These are phyloP conservation scores for Esperia sulphurella DNA, from an alignment of 2,888 invertebrate genomes.

Conservation along the genomic window DNA sequence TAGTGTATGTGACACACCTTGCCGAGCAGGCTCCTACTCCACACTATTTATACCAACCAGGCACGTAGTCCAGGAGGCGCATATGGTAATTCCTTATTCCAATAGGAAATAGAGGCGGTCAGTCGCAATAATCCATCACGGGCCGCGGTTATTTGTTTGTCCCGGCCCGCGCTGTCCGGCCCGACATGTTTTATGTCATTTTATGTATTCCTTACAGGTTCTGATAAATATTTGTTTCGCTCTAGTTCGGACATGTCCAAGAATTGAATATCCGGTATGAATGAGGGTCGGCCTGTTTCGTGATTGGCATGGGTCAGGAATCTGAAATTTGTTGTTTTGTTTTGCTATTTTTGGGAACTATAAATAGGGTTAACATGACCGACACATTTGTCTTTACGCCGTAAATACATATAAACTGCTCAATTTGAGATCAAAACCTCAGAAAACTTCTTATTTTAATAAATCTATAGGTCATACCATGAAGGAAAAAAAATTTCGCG, in stretches of 20 bases:
- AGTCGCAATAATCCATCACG: conserved; percentile 78
- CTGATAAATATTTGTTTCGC: conserved; percentile 78
- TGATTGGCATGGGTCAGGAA: conserved; percentile 59
- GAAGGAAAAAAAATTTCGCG: too few relatives aligned
- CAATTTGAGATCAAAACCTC: too few relatives aligned
- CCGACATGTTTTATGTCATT: conserved; percentile 72
- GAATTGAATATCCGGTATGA: conserved; percentile 73
- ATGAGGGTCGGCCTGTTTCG: conserved; percentile 38
- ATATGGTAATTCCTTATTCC: conserved; percentile 79
- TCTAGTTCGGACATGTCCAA: conserved; percentile 67
- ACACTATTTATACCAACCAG: conserved; percentile 22
- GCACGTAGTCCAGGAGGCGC: conserved; percentile 58
- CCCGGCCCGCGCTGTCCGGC: conserved; percentile 25
- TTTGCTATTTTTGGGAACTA: conserved; percentile 2
- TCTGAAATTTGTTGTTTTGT: conserved; percentile 26
- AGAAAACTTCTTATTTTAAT: too few relatives aligned
- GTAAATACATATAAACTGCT: conserved; percentile 9
- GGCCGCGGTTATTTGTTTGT: conserved; percentile 59
- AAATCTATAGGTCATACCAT: too few relatives aligned
- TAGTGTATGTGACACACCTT: too few relatives aligned
- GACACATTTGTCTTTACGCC: background rate
- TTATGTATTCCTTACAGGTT: conserved; percentile 78
- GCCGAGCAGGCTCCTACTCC: conserved; percentile 33
- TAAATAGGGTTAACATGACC: background rate
- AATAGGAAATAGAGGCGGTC: conserved; percentile 78